Base-by-base conservation (phyloP, 1,140 invertebrate genomes). In the Spodoptera litura region DNA sequence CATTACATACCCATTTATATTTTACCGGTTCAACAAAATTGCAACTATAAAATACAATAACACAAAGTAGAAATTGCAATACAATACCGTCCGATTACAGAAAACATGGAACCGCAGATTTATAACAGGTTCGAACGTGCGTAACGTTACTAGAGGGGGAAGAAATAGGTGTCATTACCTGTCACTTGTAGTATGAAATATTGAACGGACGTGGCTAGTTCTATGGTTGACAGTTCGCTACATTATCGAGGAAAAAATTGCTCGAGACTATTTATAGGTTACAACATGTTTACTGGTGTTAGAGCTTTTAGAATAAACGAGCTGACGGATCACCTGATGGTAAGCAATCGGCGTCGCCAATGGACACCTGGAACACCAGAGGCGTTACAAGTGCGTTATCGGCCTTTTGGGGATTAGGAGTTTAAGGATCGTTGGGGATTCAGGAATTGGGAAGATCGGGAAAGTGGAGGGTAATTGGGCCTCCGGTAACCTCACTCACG, bases 121-220 rank as follows among this genome's bases (percentile, higher is more conserved):
- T 64, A 64, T 64, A 64, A 44, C 58, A 8, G 35, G 61, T n/a
- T 13, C 20, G n/a, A 44, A 64, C 61, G 38, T 64, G 35, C 61
- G 35, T 20, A 49, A 27, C 13, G 58, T 31, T 61, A 12, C 3
- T 11, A 10, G 25, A 13, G 27, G 58, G 31, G 56, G 27, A 25
- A 13, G 61, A 15, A 49, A 64, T 64, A 64, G 44, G 61, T 64
- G 44, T 49, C 61, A 49, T 15, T n/a, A 38, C n/a, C 35, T 64
- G 61, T 64, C 61, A 64, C 61, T 64, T 49, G 31, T 38, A 49
- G 8, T 49, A 64, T 64, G 35, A 64, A 15, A 35, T 61, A 61
- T 61, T 10, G 58, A n/a, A 31, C 27, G 58, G 27, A 61, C 58
- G 58, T 61, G 58, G 27, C n/a, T 11, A 31, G 13, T 12, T 6